phyloP scores from a whole-genome alignment of 2,888 invertebrate species.

The Eurytoma californica region DNA sequence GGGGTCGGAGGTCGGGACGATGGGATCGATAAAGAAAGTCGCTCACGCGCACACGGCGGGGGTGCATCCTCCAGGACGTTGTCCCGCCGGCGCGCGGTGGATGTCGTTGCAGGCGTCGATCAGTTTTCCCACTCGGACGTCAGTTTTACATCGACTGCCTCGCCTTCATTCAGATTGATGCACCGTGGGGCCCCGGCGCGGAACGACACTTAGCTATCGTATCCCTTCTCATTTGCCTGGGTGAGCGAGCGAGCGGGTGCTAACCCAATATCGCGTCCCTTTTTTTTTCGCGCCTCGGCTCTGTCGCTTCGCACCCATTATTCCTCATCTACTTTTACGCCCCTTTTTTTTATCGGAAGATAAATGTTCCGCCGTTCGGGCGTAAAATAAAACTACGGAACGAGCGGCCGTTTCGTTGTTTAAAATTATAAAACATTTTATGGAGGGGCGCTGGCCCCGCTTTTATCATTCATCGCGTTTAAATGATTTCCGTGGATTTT shows the following conservation, averaged over 20 bases:
- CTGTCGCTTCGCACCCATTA: constrained; percentile 35
- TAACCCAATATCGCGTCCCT: constrained; percentile 24
- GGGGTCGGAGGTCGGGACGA: constrained; percentile 7
- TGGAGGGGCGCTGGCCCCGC: background rate
- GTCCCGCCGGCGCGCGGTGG: constrained; percentile 56
- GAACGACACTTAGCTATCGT: constrained; percentile 24
- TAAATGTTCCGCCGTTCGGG: constrained; percentile 44
- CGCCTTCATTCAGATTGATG: constrained; percentile 53
- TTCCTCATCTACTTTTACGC: constrained; percentile 48
- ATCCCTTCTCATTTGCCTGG: constrained; percentile 31
- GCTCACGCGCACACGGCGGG: constrained; percentile 35
- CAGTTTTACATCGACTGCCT: constrained; percentile 59
- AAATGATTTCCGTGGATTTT: background rate
- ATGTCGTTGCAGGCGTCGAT: constrained; percentile 63
- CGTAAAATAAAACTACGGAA: constrained; percentile 40
- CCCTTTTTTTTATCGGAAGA: constrained; percentile 45
- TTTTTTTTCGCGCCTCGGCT: constrained; percentile 22
- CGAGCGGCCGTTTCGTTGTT: constrained; percentile 29
- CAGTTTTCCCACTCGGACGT: constrained; percentile 62
- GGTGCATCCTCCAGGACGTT: constrained; percentile 11
- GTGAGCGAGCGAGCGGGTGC: background rate
- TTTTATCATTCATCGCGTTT: background rate
- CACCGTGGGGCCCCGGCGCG: background rate
- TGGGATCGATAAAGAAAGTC: constrained; percentile 42
- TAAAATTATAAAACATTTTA: constrained; percentile 10